Evolutionary conservation across 2,797 vertebrate species (phyloP).

Genomic region (Setipinna tenuifilis): DNA sequence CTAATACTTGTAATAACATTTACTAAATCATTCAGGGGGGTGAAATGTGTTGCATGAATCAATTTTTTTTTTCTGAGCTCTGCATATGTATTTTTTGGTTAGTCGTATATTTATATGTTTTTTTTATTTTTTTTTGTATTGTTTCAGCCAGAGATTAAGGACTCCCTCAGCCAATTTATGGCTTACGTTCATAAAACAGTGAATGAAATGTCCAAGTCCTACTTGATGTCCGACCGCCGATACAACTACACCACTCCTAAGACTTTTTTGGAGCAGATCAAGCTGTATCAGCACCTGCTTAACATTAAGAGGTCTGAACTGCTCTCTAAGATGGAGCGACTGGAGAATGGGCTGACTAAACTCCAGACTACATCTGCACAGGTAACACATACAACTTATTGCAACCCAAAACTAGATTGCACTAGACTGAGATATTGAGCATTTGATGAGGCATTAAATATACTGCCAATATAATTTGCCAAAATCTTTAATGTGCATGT

Average conservation of each 20-base stretch:
- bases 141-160: conserved; percentile 69
- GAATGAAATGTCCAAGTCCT: conserved; percentile 76
- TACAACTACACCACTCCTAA: conserved; percentile 81
- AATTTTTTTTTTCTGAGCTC: background rate
- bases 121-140: background rate
- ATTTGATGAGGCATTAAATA: background rate
- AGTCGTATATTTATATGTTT: background rate
- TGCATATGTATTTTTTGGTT: background rate
- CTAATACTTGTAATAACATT: background rate
- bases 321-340: conserved; percentile 67
- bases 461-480: background rate
- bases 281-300: conserved; percentile 78
- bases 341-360: conserved; percentile 77
- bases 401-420: background rate
- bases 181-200: conserved; percentile 71
- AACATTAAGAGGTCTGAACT: conserved; percentile 67
- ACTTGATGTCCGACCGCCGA: conserved; percentile 72
- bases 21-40: background rate
- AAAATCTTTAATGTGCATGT: no score
- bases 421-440: no score
- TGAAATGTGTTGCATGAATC: background rate
- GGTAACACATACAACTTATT: conserved; percentile 55
- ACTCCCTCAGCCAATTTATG: conserved; percentile 79
- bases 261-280: conserved; percentile 81
- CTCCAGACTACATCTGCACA: conserved; percentile 72